Conservation (phyloP, 2,888 invertebrate species). For the Polylopha cassiicola region DNA sequence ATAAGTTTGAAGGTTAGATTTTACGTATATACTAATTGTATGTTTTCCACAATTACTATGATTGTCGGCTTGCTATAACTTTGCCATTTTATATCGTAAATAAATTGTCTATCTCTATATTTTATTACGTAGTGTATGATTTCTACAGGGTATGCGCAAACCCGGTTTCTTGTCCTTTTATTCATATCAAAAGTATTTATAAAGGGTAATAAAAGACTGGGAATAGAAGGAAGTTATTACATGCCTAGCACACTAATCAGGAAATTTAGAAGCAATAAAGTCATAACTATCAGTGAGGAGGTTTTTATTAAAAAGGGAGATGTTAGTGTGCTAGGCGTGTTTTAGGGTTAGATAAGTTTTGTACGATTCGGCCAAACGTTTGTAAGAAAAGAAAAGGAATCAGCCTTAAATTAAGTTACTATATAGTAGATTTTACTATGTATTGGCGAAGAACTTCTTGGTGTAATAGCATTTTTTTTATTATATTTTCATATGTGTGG, state of each 20-base stretch:
- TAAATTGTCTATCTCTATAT: conserved; percentile 19
- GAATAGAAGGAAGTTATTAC: conserved; percentile 67
- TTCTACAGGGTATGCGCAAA: conserved; percentile 56
- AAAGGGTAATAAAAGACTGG: conserved; percentile 59
- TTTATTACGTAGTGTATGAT: conserved; percentile 40
- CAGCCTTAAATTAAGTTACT: conserved; percentile 37
- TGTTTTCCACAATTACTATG: conserved; percentile 25
- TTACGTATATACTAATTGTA: conserved; percentile 4
- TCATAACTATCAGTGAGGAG: no score
- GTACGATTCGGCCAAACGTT: conserved; percentile 61
- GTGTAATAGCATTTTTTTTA: no score
- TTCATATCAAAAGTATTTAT: conserved; percentile 62
- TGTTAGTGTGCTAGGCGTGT: no score
- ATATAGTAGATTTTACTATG: conserved; percentile 14
- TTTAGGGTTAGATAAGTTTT: conserved; percentile 65
- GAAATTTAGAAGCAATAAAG: no score
- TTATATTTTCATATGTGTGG: no score
- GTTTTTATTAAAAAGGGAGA: no score
- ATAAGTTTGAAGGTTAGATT: conserved; percentile 34
- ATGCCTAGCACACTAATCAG: conserved; percentile 28
- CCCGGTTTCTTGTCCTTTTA: conserved; percentile 48
- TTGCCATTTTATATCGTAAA: conserved; percentile 51
- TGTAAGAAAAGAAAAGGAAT: conserved; percentile 45
- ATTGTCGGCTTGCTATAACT: conserved; percentile 47
- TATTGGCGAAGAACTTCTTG: no score